These are phyloP conservation scores for Ctenopoma multispine DNA, from an alignment of 2,797 vertebrate species.

Conservation along the genomic window DNA sequence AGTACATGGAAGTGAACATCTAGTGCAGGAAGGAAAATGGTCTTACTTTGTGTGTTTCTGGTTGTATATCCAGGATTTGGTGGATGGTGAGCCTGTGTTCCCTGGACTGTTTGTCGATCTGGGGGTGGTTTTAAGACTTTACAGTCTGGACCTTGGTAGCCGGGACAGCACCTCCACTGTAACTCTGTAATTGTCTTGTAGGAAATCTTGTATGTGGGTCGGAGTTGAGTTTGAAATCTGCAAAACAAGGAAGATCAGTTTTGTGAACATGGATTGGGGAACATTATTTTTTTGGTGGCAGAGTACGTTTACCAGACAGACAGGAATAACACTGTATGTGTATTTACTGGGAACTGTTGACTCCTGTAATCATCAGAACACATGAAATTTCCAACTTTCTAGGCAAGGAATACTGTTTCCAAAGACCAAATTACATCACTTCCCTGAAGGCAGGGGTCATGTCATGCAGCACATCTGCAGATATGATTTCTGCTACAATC, in stretches of 20 bases:
- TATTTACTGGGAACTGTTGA: conserved; percentile 21
- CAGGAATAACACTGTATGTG: neutral
- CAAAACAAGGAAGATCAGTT: conserved; percentile 24
- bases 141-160: conserved; percentile 91
- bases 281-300: neutral
- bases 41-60: conserved; percentile 81
- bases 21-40: neutral
- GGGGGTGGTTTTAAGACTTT: conserved; percentile 87
- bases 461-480: conserved; percentile 72
- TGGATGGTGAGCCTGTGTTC: conserved; percentile 62
- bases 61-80: conserved; percentile 64
- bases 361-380: conserved; percentile 21
- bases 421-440: conserved; percentile 78
- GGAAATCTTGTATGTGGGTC: conserved; percentile 90
- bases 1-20: neutral
- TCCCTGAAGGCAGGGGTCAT: conserved; percentile 66
- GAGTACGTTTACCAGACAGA: neutral
- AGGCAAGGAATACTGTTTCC: conserved; percentile 59
- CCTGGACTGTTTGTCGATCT: conserved; percentile 62
- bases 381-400: conserved; percentile 27
- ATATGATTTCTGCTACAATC: conserved; percentile 63
- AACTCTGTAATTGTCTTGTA: conserved; percentile 94
- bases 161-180: conserved; percentile 97
- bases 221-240: conserved; percentile 91
- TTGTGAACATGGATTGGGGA: neutral